These are phyloP conservation scores for Xanthia icteritia DNA, from an alignment of 2,888 invertebrate species.

Conservation along the genomic window DNA sequence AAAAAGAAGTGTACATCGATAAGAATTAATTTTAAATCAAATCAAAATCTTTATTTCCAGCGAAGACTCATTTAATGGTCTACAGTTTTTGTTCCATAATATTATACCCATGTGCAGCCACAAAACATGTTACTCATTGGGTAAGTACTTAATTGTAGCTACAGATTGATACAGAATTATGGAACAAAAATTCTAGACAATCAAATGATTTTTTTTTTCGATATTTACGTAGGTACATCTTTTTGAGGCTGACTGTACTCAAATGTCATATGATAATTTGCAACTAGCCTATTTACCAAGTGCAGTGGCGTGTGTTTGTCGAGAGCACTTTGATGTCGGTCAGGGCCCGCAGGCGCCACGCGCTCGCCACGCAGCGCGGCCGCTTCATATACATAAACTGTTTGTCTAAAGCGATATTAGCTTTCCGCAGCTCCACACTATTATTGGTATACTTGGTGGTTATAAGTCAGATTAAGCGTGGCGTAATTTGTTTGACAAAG, in stretches of 20 bases:
- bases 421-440: constrained; percentile 69
- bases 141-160: neutral
- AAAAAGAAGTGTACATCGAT: neutral
- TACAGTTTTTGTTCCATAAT: neutral
- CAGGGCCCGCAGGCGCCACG: constrained; percentile 74
- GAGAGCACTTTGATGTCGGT: constrained; percentile 78
- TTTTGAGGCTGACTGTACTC: neutral
- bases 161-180: no score
- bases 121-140: neutral
- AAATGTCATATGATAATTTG: constrained; percentile 48
- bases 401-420: constrained; percentile 82
- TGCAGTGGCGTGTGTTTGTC: constrained; percentile 70
- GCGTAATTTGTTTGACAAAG: constrained; percentile 13
- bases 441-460: constrained; percentile 68
- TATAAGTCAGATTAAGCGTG: constrained; percentile 16
- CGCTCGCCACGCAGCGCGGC: constrained; percentile 65
- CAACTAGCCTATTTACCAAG: constrained; percentile 64
- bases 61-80: no score
- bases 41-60: no score
- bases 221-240: no score
- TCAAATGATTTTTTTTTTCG: neutral
- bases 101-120: neutral
- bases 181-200: neutral
- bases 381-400: constrained; percentile 77
- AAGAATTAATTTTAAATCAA: neutral